Percentiles rank a stretch among this genome's conserved stretches.
These are phyloP conservation scores for Pseudomyrmex gracilis DNA, from an alignment of 1,140 invertebrate genomes.

Conservation along the genomic window DNA sequence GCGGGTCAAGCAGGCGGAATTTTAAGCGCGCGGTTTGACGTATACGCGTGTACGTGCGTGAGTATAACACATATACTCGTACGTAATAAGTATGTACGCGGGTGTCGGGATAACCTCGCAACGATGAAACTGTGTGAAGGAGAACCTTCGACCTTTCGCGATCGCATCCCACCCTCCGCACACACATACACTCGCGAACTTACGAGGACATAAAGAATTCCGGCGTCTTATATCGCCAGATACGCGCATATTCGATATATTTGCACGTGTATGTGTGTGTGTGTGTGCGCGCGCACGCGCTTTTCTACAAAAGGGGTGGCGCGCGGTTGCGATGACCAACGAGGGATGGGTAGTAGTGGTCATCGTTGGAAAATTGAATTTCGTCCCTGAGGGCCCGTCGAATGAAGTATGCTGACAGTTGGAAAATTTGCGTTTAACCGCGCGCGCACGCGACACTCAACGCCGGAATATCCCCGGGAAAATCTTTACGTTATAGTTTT, in stretches of 20 bases:
- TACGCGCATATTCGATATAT: conserved; percentile 49
- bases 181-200: conserved; percentile 77
- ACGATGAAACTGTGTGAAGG: conserved; percentile 39
- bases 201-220: conserved; percentile 83
- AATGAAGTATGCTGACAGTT: conserved; percentile 83
- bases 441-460: conserved; percentile 55
- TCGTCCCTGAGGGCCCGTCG: conserved; percentile 81
- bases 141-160: conserved; percentile 54
- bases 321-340: conserved; percentile 56
- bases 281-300: conserved; percentile 5
- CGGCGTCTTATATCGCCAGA: conserved; percentile 72
- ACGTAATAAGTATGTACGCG: not conserved
- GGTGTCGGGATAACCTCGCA: conserved; percentile 23
- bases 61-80: no score
- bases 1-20: conserved; percentile 86
- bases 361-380: conserved; percentile 85
- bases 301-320: conserved; percentile 10
- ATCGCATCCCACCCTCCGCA: conserved; percentile 58
- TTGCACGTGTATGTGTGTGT: not conserved
- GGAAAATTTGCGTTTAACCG: conserved; percentile 78
- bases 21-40: conserved; percentile 81
- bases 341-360: conserved; percentile 81
- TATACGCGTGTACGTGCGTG: conserved; percentile 18
- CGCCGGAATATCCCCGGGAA: conserved; percentile 26
- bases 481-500: conserved; percentile 44